Evolutionary conservation across 2,113 vertebrate species (phyloP).

Genomic region (Hiodon alosoides): DNA sequence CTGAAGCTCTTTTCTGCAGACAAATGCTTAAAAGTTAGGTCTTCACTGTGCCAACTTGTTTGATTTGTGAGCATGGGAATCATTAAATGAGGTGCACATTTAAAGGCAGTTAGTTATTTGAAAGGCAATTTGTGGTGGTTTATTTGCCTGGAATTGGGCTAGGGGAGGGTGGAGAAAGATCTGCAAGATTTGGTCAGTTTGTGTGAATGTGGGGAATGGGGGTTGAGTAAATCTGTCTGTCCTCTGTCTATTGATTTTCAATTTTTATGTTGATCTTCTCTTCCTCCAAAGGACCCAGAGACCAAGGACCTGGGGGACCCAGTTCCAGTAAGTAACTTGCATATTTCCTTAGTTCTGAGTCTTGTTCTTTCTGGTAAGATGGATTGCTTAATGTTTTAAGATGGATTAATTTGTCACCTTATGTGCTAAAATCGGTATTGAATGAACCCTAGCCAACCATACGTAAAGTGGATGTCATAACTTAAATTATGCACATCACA

Average conservation of each 20-base stretch:
- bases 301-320: slow-evolving; percentile 66
- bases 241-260: neutral
- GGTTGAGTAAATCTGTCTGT: neutral
- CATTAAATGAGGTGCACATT: neutral
- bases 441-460: too few species aligned
- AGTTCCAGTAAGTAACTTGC: slow-evolving; percentile 61
- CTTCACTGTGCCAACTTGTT: neutral
- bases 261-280: slow-evolving; percentile 35
- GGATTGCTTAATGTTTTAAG: neutral
- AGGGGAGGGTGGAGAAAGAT: neutral
- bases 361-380: neutral
- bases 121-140: neutral
- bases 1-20: neutral
- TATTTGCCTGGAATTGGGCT: neutral
- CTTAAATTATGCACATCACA: too few species aligned
- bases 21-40: neutral
- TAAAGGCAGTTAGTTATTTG: neutral
- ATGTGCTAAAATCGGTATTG: too few species aligned
- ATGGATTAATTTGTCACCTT: neutral
- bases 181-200: neutral
- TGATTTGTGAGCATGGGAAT: neutral
- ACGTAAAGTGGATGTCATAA: too few species aligned
- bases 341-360: neutral
- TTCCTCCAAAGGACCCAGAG: slow-evolving; percentile 70
- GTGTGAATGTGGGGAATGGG: neutral